Conservation (phyloP, 2,888 invertebrate species). For the Lymantria monacha region DNA sequence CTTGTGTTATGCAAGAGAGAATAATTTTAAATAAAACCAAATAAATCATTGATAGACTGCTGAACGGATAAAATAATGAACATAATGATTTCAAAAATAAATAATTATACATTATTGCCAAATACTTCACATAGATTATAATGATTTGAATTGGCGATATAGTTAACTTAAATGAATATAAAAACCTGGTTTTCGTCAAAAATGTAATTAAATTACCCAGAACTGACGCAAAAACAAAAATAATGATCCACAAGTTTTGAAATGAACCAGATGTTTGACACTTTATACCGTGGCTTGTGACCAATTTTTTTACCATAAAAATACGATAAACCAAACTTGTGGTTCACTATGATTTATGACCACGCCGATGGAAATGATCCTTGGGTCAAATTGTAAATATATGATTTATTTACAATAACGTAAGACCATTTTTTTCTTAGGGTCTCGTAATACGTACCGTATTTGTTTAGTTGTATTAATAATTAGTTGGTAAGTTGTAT, state of each 20-base stretch:
- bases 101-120: no score
- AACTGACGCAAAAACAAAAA: constrained; percentile 1
- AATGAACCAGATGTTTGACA: constrained; percentile 53
- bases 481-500: no score
- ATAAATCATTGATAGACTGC: no score
- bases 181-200: neutral
- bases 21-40: no score
- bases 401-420: neutral
- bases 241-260: constrained; percentile 7
- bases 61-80: no score
- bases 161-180: neutral
- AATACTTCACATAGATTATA: no score
- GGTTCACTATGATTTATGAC: constrained; percentile 54
- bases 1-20: no score
- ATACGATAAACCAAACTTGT: constrained; percentile 39
- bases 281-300: constrained; percentile 53
- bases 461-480: no score
- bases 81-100: no score
- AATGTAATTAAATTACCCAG: constrained; percentile 3
- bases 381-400: constrained; percentile 10
- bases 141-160: neutral
- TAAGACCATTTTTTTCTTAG: no score
- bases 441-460: neutral
- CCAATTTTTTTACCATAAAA: constrained; percentile 41
- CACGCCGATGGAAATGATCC: constrained; percentile 34